Conservation (phyloP, 2,113 vertebrate genomes). For the Cryptotis parvus region DNA sequence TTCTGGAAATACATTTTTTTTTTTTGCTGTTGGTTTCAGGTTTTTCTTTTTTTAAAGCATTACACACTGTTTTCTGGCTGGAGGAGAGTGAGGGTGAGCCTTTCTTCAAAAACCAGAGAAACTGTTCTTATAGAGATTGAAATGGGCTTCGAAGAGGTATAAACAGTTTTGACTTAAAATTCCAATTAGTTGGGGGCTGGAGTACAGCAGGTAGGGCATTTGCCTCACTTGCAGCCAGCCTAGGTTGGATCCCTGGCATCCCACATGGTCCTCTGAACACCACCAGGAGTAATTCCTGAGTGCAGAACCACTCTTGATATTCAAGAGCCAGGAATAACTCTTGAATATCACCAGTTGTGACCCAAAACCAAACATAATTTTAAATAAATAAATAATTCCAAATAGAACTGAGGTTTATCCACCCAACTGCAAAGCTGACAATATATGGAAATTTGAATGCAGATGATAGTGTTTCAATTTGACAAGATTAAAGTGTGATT, state of each 20-base stretch:
- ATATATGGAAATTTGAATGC: conserved; percentile 79
- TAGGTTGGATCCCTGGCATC: no score
- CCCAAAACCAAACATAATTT: no score
- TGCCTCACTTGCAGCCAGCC: no score
- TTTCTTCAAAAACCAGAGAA: conserved; percentile 2
- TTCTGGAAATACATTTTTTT: conserved; percentile 73
- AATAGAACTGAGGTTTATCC: conserved; percentile 31
- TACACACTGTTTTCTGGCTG: conserved; percentile 1
- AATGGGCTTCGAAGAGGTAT: conserved; percentile 22
- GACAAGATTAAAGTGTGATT: conserved; percentile 82
- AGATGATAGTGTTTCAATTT: conserved; percentile 75
- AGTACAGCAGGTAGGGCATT: no score
- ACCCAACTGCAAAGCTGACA: conserved; percentile 66
- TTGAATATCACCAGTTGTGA: no score
- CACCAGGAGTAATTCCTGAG: no score
- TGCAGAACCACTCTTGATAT: no score
- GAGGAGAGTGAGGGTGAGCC: neutral
- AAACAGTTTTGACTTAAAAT: conserved; percentile 66
- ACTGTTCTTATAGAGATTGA: conserved; percentile 55
- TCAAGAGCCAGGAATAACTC: no score
- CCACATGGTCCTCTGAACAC: no score
- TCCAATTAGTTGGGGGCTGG: conserved; percentile 39
- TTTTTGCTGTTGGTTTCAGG: neutral
- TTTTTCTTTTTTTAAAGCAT: neutral
- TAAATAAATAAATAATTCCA: conserved; percentile 67